phyloP scores from a whole-genome alignment of 92 coral and sea anemone species.

The Palythoa caribaeorum region DNA sequence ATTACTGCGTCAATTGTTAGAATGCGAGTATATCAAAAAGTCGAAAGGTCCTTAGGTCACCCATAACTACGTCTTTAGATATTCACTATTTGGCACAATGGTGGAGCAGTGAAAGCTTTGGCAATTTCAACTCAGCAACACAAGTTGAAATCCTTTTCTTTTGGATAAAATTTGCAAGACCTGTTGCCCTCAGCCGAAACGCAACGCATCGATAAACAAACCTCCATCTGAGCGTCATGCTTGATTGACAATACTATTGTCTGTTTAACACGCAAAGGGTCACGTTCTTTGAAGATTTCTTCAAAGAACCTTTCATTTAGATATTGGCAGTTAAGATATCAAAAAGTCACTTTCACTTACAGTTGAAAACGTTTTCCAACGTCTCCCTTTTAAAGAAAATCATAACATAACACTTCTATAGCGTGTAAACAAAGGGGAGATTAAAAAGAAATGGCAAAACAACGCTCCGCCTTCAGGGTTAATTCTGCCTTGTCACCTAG shows the following conservation, averaged over 20 bases:
- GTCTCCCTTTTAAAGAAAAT: not conserved
- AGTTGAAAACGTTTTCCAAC: not conserved
- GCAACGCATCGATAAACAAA: constrained; percentile 29
- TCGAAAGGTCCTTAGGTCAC: not conserved
- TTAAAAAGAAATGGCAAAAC: constrained; percentile 17
- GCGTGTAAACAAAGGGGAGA: constrained; percentile 41
- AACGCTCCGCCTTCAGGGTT: constrained; percentile 43
- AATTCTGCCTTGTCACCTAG: constrained; percentile 44
- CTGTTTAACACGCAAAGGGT: constrained; percentile 30
- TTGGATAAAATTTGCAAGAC: not conserved
- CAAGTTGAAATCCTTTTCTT: not conserved
- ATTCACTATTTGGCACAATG: too few species aligned
- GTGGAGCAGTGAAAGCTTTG: too few species aligned
- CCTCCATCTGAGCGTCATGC: constrained; percentile 57
- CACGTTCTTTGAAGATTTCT: constrained; percentile 33
- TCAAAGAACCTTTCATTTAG: not conserved
- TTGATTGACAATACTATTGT: constrained; percentile 45
- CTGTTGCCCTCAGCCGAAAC: not conserved
- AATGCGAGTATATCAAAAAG: not conserved
- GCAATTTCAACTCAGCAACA: too few species aligned
- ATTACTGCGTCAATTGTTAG: not conserved
- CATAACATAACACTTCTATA: not conserved
- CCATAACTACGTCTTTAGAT: not conserved
- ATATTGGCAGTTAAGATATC: not conserved
- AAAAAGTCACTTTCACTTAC: not conserved